Conservation (phyloP, 1,140 invertebrate species). For the Trinorchestia longiramus region DNA sequence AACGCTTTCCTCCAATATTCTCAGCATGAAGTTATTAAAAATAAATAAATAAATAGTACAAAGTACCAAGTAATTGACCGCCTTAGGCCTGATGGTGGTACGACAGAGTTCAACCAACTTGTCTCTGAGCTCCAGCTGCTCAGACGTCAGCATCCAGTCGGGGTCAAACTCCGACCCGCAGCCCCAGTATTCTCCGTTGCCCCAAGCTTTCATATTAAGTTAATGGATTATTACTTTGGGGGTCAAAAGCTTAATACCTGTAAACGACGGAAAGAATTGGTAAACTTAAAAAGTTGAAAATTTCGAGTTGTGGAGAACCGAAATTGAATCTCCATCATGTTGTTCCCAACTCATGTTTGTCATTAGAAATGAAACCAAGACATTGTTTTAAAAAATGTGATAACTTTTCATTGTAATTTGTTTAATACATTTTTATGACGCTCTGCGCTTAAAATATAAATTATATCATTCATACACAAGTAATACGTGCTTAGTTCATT, state of each 20-base stretch:
- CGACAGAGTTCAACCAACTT: conserved; percentile 19
- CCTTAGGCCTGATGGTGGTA: conserved; percentile 32
- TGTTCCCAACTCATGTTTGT: not conserved
- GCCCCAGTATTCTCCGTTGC: conserved; percentile 13
- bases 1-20: too few relatives aligned
- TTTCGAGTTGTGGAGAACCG: too few relatives aligned
- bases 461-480: not conserved
- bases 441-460: not conserved
- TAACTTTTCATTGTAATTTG: not conserved
- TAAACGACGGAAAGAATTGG: too few relatives aligned
- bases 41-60: too few relatives aligned
- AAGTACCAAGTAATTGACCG: conserved; percentile 15
- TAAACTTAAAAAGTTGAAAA: too few relatives aligned
- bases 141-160: conserved; percentile 36
- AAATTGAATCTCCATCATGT: not conserved
- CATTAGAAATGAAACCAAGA: not conserved
- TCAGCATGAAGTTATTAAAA: too few relatives aligned
- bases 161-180: conserved; percentile 35
- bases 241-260: not conserved
- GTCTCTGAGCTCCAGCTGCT: conserved; percentile 28
- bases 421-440: not conserved
- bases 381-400: not conserved
- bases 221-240: not conserved
- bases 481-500: not conserved
- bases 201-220: not conserved